These are phyloP conservation scores for Noctua pronuba DNA, from an alignment of 2,888 invertebrate genomes.

Conservation along the genomic window DNA sequence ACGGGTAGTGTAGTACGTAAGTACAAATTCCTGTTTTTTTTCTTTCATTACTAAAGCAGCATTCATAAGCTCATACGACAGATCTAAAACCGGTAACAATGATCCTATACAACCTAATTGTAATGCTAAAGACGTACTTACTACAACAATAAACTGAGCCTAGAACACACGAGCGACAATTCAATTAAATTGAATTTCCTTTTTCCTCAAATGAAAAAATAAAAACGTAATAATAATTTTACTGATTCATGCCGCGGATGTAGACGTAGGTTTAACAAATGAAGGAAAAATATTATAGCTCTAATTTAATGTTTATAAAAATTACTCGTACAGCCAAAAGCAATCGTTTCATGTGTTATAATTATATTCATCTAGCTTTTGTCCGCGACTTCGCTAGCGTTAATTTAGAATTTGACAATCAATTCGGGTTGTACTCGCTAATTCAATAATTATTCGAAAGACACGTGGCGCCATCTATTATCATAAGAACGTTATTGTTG, in stretches of 20 bases:
- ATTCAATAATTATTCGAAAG: no score
- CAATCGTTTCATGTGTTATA: neutral
- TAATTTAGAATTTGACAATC: no score
- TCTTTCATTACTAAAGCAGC: neutral
- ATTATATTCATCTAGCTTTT: neutral
- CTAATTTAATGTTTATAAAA: neutral
- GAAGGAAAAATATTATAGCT: constrained; percentile 2
- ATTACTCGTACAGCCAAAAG: neutral
- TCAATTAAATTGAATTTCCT: constrained; percentile 45
- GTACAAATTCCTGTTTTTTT: neutral
- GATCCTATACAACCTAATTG: constrained; percentile 26
- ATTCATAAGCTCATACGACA: constrained; percentile 24
- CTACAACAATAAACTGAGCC: constrained; percentile 4
- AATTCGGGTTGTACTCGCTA: no score
- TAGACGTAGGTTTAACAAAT: neutral
- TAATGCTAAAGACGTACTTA: constrained; percentile 30
- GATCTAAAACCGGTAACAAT: constrained; percentile 40
- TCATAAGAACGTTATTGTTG: no score
- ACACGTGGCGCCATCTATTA: no score
- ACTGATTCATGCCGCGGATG: constrained; percentile 21
- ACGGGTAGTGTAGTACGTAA: neutral
- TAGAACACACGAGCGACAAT: constrained; percentile 32
- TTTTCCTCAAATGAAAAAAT: constrained; percentile 52
- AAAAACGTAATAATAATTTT: constrained; percentile 21
- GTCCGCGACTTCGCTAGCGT: no score